Conservation (phyloP, 2,113 vertebrate genomes). For the Seriola quinqueradiata region DNA sequence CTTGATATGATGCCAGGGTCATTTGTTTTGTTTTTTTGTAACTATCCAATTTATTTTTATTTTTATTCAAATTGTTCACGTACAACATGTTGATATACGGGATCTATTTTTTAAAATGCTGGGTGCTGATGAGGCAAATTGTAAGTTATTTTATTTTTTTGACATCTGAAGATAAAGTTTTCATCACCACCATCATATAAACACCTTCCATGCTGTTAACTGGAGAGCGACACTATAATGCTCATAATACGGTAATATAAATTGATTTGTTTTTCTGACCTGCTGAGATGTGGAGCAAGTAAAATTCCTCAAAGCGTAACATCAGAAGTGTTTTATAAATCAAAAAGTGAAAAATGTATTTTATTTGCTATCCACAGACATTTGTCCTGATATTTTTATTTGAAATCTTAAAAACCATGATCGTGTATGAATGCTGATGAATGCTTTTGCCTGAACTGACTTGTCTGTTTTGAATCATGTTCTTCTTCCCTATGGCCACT, state of each 20-base stretch:
- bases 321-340: slow-evolving; percentile 13
- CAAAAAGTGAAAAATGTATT: slow-evolving; percentile 20
- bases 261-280: not conserved
- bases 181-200: not conserved
- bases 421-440: not conserved
- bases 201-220: not conserved
- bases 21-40: not conserved
- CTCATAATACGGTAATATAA: not conserved
- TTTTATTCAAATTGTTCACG: not conserved
- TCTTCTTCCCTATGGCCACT: slow-evolving; percentile 26
- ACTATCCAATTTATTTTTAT: not conserved
- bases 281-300: not conserved
- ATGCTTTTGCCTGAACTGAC: slow-evolving; percentile 1
- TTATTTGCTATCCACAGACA: not conserved
- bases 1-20: not conserved
- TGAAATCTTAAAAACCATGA: slow-evolving; percentile 3
- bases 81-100: not conserved
- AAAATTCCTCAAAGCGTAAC: not conserved
- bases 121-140: not conserved
- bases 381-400: slow-evolving; percentile 35
- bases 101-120: not conserved
- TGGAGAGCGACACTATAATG: not conserved
- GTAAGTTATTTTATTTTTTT: not conserved
- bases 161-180: not conserved
- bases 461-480: slow-evolving; percentile 55